Conservation (phyloP, 64 coral and sea anemone species). For the Montipora cactus region DNA sequence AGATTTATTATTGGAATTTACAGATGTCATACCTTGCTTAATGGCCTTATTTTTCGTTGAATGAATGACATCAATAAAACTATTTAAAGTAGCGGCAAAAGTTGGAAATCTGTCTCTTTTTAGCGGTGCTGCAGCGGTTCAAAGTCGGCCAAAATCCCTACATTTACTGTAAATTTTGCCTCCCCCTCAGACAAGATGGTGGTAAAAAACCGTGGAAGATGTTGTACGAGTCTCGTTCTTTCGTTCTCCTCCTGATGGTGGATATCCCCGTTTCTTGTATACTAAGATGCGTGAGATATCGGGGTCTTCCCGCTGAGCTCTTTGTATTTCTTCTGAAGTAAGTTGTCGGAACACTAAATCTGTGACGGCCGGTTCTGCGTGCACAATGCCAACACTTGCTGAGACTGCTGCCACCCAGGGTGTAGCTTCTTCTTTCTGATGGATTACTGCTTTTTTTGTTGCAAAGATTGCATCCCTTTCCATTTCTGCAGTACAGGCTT, state of each 20-base stretch:
- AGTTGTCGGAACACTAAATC: background rate
- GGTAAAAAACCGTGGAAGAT: background rate
- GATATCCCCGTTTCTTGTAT: background rate
- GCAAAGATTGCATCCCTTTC: background rate
- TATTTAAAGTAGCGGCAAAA: too few species aligned
- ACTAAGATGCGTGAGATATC: background rate
- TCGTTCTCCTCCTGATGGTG: background rate
- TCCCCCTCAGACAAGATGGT: too few species aligned
- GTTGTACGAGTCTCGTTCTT: constrained; percentile 5
- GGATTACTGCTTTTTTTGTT: background rate
- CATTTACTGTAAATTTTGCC: too few species aligned
- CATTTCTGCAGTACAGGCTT: background rate
- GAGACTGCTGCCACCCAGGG: background rate
- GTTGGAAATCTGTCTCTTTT: too few species aligned
- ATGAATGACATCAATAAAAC: too few species aligned
- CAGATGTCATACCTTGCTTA: too few species aligned
- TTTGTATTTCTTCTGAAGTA: background rate
- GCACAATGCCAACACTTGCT: background rate
- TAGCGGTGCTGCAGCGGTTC: too few species aligned
- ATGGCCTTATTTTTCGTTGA: too few species aligned
- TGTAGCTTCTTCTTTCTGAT: background rate
- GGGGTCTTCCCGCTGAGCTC: constrained; percentile 1
- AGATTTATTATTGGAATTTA: too few species aligned
- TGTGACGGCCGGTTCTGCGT: background rate
- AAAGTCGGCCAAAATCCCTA: too few species aligned